Conservation (phyloP, 2,888 invertebrate species). For the Acanthosepion pharaonis region DNA sequence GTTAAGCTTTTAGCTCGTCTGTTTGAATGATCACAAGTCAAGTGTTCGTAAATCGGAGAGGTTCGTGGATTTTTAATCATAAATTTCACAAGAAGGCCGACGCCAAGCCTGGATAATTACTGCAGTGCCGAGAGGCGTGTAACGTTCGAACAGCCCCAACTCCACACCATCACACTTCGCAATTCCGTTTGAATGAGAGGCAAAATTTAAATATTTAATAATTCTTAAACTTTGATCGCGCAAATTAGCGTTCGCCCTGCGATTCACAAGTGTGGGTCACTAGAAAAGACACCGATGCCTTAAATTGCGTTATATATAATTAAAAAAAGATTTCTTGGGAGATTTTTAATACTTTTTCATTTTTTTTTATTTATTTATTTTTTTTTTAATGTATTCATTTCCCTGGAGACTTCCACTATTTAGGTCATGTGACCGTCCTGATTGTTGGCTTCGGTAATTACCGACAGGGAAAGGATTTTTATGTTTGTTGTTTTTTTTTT, state of each 20-base stretch:
- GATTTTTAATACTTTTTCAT: not conserved
- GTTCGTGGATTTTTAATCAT: not conserved
- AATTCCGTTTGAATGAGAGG: not conserved
- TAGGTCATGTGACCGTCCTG: not conserved
- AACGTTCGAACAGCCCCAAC: not conserved
- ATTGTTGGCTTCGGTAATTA: constrained; percentile 14
- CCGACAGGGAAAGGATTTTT: not conserved
- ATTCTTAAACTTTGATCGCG: constrained; percentile 1
- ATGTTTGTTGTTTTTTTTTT: not conserved
- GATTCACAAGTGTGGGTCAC: constrained; percentile 33
- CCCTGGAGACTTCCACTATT: not conserved
- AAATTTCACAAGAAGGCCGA: constrained; percentile 17
- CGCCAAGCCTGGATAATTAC: not conserved
- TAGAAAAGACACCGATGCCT: not conserved
- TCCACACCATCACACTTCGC: not conserved
- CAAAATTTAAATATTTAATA: constrained; percentile 21
- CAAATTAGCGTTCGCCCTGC: constrained; percentile 7
- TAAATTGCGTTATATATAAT: constrained; percentile 33
- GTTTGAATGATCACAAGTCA: not conserved
- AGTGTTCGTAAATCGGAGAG: not conserved
- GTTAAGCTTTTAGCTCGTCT: too few species aligned
- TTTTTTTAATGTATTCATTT: not conserved
- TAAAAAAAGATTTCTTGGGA: not conserved
- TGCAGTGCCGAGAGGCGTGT: not conserved
- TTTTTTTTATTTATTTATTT: not conserved